Evolutionary conservation across 2,888 invertebrate genomes (phyloP).

Genomic region (Tridacna gigas): DNA sequence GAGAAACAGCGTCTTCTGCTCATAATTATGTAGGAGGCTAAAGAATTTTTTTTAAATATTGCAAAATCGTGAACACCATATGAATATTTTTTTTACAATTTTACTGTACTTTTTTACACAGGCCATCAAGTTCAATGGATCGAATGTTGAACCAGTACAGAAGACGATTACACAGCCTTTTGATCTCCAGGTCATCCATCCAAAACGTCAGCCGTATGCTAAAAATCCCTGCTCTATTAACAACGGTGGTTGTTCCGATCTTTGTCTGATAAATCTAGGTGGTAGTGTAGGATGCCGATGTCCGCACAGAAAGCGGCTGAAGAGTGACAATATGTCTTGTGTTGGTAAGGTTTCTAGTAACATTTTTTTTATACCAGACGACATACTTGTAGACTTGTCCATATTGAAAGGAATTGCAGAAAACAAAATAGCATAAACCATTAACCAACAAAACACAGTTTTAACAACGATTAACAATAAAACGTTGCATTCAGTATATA

Average conservation of each 20-base stretch:
- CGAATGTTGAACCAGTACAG: slow-evolving; percentile 91
- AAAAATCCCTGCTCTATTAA: slow-evolving; percentile 88
- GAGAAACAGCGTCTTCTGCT: too few species aligned
- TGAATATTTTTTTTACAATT: too few species aligned
- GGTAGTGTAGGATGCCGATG: slow-evolving; percentile 90
- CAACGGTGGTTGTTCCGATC: slow-evolving; percentile 94
- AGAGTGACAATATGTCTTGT: slow-evolving; percentile 89
- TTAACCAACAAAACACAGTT: too few species aligned
- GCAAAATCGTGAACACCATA: too few species aligned
- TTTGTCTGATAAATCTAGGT: slow-evolving; percentile 90
- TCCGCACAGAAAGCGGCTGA: slow-evolving; percentile 94
- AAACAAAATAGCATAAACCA: too few species aligned
- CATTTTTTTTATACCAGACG: too few species aligned
- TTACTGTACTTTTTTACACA: slow-evolving; percentile 53
- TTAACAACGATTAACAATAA: too few species aligned
- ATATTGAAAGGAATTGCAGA: too few species aligned
- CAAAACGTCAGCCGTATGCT: slow-evolving; percentile 90
- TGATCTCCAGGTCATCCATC: slow-evolving; percentile 93
- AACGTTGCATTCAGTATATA: too few species aligned
- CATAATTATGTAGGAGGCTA: too few species aligned
- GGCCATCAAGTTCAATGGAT: slow-evolving; percentile 94
- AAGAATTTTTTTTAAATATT: too few species aligned
- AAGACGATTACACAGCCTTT: slow-evolving; percentile 94
- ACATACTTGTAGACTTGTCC: too few species aligned
- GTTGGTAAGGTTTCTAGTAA: slow-evolving; percentile 86